Evolutionary conservation across 1,140 invertebrate genomes (phyloP), one percentile per base, ranked within the genome.

Genomic region (Kradibia gibbosae): DNA sequence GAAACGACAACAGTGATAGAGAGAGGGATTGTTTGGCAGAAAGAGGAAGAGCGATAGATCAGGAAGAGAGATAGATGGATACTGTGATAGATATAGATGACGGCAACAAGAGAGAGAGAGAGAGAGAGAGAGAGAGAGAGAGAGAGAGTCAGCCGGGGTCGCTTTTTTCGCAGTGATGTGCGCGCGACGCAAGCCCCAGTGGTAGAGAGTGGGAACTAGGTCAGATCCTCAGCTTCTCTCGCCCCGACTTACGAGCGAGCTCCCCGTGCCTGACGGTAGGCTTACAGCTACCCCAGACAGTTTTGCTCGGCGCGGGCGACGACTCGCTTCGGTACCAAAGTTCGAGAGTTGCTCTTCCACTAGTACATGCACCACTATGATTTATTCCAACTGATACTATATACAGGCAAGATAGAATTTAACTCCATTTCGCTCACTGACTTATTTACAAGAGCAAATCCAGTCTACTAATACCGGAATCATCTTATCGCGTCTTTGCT

Each of bases 281-380:
- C 22, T n/a, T 50, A 31, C 65, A 42, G 50, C 45, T 62, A 25
- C 79, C 50, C 53, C 82, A 62, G 79, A 81, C 85, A 87, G 86
- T 87, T 81, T 86, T 81, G 85, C 83, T 84, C 83, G 81, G 83
- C 80, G 84, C 82, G 84, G 82, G 82, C 83, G 76, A 86, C 81
- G 83, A 82, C 81, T 84, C 81, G 85, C 65, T 81, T 85, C 71
- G 82, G 67, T 25, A n/a, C 28, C 20, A 36, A n/a, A 67, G 34
- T 67, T n/a, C 34, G 11, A 36, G 0, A 7, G n/a, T 39, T 2
- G 0, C 31, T 7, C 15, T 65, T 65, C 0, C 31, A 20, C 50
- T 53, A 11, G 22, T 53, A 67, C 7, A 39, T 7, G 7, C 15
- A 22, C 4, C n/a, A n/a, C 20, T 28, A 4, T 20, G 3, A 67